Evolutionary conservation across 2,888 invertebrate genomes (phyloP).

Genomic region (Limnephilus marmoratus): DNA sequence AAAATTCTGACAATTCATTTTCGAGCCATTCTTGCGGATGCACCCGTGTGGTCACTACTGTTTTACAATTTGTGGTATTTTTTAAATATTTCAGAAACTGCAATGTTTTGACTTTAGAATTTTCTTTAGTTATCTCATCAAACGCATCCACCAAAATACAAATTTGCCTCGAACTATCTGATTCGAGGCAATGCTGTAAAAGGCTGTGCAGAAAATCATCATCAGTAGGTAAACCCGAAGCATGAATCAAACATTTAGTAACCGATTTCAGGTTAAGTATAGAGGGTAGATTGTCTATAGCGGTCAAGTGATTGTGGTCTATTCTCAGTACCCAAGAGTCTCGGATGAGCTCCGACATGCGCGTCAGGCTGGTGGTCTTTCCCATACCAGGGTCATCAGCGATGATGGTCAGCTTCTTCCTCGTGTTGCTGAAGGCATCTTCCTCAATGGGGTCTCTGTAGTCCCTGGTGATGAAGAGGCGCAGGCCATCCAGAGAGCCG

Average conservation of each 20-base stretch:
- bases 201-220: not conserved
- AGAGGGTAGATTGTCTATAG: not conserved
- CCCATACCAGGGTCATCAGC: conserved; percentile 11
- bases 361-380: not conserved
- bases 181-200: not conserved
- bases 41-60: not conserved
- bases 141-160: not conserved
- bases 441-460: not conserved
- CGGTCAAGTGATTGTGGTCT: not conserved
- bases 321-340: not conserved
- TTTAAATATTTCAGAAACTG: not conserved
- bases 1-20: not conserved
- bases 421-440: not conserved
- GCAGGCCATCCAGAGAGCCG: not conserved
- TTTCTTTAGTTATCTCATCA: not conserved
- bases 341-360: not conserved
- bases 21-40: not conserved
- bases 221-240: not conserved
- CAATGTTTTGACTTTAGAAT: not conserved
- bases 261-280: not conserved
- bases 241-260: not conserved
- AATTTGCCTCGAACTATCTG: not conserved
- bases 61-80: not conserved
- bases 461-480: not conserved
- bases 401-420: not conserved